Evolutionary conservation across 1,140 invertebrate genomes (phyloP), one percentile per base, ranked within the genome.

Genomic region (Lepidostoma basale): DNA sequence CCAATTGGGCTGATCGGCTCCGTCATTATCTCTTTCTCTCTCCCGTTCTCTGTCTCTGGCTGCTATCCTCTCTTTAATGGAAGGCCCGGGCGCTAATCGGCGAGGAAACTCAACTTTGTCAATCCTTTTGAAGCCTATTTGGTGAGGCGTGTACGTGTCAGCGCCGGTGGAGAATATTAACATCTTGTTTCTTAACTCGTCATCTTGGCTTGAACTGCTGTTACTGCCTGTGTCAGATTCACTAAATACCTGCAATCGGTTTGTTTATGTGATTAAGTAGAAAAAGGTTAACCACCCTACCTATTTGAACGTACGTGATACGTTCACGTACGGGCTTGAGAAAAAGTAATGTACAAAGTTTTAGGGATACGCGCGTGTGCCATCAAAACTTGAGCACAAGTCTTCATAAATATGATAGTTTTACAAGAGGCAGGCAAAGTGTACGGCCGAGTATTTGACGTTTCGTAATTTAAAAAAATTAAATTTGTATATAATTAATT

Each of bases 111-210:
- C 85, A 4, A 92, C 85, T 39, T 88, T 85, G 70, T 88, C 87
- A 49, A 96, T 92, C 74, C 88, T 84, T 77, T 95, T 95, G 68
- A 96, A 91, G 28, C 90, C 92, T 69, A 96, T 91, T 83, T 94
- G 91, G 85, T 96, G 93, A 0, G 93, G 93, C 2, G 91, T 92
- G 73, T 92, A 95, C 0, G 93, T 94, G 78, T 92, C 88, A 8
- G 89, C 90, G 0, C 93, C 93, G 52, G 90, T 93, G 5, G 92
- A 94, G 77, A 94, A 96, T 69, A 96, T 95, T 12, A 96, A 83
- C 18, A 73, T 30, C 23, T 70, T 73, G 63, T 70, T 70, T 63
- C 86, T 85, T 56, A 83, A 78, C 56, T 86, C 84, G 67, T 85
- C 79, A 49, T 82, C 81, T 60, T 83, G 79, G 14, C 64, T 73